Conservation (phyloP, 92 coral and sea anemone species). For the Hydrozoanthus gracilis region DNA sequence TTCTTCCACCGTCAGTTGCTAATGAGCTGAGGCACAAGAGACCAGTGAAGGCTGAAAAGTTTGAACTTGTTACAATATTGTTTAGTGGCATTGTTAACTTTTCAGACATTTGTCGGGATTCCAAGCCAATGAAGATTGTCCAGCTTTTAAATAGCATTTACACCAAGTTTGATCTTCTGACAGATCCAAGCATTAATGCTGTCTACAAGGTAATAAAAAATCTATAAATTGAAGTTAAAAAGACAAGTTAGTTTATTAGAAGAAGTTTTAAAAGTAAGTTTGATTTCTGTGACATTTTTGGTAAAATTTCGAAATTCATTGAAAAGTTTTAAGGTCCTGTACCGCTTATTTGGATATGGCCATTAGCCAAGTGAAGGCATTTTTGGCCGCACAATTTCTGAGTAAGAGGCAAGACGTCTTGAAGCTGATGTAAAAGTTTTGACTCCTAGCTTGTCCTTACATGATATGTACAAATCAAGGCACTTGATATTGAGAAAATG, state of each 20-base stretch:
- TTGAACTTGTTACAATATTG: conserved; percentile 86
- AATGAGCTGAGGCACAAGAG: conserved; percentile 89
- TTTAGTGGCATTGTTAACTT: conserved; percentile 91
- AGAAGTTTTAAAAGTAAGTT: no score
- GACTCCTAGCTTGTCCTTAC: no score
- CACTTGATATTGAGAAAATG: no score
- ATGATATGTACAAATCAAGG: no score
- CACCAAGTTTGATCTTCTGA: conserved; percentile 81
- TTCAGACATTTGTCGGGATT: conserved; percentile 77
- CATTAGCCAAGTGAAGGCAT: no score
- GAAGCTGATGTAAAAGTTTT: no score
- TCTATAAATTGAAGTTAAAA: not conserved
- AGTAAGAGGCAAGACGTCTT: no score
- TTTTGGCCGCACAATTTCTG: no score
- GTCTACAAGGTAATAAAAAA: conserved; percentile 79
- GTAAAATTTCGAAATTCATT: no score
- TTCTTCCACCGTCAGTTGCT: conserved; percentile 90
- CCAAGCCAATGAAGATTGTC: conserved; percentile 85
- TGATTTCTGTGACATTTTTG: no score
- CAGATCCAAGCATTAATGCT: conserved; percentile 85
- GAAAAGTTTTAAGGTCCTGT: no score
- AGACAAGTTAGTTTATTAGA: not conserved
- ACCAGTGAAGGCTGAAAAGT: conserved; percentile 87
- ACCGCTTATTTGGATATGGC: no score
- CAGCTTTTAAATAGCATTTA: conserved; percentile 83